Base-by-base conservation (phyloP, 2,888 invertebrate species). In the Bruchidius siliquastri region DNA sequence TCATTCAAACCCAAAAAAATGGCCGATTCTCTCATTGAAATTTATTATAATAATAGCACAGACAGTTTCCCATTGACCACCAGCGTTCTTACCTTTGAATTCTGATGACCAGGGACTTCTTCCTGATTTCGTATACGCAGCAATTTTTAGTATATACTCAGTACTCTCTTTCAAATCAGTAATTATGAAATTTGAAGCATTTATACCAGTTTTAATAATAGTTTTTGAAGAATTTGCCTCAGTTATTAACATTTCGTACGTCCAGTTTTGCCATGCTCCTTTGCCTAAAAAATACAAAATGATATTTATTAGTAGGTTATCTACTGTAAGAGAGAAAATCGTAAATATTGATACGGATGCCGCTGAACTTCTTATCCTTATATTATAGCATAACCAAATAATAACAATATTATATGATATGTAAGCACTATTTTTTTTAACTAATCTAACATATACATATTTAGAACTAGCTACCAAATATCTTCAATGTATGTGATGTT, bases 61-160 rank as follows among this genome's bases (percentile, higher is more conserved):
- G n/a, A n/a, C n/a, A n/a, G n/a, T n/a, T n/a, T n/a, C n/a, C n/a
- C n/a, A n/a, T n/a, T n/a, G n/a, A n/a, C n/a, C n/a, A n/a, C 8
- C 8, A 26, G 26, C 2, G 26, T 26, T 26, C 26, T 13, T 83
- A 92, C 92, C 78, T 0, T 74, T 74, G 68, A 78, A 78, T 67
- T 76, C 76, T 8, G 91, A 89, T 0, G 93, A 92, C 90, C 94
- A 96, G 0, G 95, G 96, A 21, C 96, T 95, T 84, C 89, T 89
- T 0, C 94, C 95, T 0, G 92, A 91, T 73, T 88, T 87, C 0
- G 94, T 94, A 74, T 92, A 93, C 0, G 96, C 95, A 2, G 94
- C 91, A 0, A 95, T 93, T 85, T 92, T 92, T 68, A 97, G 90
- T 20, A 90, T 88, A 82, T 97, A 97, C 77, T 92, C 90, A 8